A percentile compares a stretch with the other conserved stretches of the same genome.
These are phyloP conservation scores for Ephestia elutella DNA, from an alignment of 1,140 invertebrate genomes.

Conservation along the genomic window DNA sequence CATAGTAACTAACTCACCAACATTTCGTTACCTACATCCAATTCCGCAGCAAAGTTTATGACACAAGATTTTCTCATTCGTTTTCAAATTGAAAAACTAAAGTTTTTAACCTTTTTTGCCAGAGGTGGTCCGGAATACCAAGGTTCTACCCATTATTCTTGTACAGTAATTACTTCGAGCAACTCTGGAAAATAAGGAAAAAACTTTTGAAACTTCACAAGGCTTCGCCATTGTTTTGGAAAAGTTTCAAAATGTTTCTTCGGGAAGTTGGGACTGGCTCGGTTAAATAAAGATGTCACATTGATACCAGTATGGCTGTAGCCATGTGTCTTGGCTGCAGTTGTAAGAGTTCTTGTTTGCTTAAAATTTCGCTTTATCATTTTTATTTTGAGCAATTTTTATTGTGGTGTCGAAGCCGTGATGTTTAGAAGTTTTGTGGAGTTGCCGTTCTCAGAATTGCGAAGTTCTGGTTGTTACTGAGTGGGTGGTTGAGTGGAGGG, in stretches of 20 bases:
- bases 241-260: constrained; percentile 3
- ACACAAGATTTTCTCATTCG: background rate
- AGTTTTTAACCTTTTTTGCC: background rate
- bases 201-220: background rate
- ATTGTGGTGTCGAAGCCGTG: background rate
- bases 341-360: constrained; percentile 1
- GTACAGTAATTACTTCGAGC: background rate
- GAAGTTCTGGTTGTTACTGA: background rate
- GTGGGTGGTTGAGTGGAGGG: background rate
- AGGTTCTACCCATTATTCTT: background rate
- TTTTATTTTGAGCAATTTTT: background rate
- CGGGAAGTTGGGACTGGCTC: background rate
- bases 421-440: too few relatives aligned
- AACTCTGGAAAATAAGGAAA: background rate
- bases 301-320: background rate
- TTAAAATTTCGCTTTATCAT: background rate
- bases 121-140: background rate
- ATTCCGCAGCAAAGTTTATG: too few relatives aligned
- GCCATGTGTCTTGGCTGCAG: background rate
- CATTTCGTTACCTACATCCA: too few relatives aligned
- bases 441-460: background rate
- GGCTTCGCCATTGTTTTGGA: background rate
- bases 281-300: constrained; percentile 3
- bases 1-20: too few relatives aligned
- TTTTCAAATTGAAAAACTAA: background rate